phyloP scores from a whole-genome alignment of 1,140 invertebrate genomes.

The Carcinoscorpius rotundicauda region DNA sequence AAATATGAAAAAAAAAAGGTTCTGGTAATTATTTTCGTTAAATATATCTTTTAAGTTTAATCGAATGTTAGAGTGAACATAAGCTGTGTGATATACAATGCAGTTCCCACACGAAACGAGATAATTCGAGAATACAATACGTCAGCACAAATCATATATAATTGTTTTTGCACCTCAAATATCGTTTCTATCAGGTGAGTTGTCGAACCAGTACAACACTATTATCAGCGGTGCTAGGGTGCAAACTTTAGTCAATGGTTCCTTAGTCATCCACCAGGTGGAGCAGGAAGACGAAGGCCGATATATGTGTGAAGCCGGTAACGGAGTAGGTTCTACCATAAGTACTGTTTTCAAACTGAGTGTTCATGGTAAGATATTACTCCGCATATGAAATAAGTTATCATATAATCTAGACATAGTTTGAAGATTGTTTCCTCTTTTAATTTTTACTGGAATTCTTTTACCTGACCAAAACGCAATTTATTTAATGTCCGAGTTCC shows the following conservation, averaged over 20 bases:
- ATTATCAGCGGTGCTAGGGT: constrained; percentile 20
- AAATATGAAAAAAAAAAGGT: neutral
- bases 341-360: constrained; percentile 34
- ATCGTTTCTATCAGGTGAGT: neutral
- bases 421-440: neutral
- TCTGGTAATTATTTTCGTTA: neutral
- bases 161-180: neutral
- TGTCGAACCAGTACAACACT: constrained; percentile 13
- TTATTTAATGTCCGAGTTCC: constrained; percentile 36
- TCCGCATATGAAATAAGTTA: neutral
- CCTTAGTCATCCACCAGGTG: constrained; percentile 19
- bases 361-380: constrained; percentile 29
- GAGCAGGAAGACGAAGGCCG: constrained; percentile 27
- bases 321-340: constrained; percentile 35
- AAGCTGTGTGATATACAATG: neutral
- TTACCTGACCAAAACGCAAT: neutral
- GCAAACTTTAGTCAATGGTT: constrained; percentile 19
- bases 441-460: neutral
- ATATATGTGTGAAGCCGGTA: constrained; percentile 40
- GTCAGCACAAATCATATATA: neutral
- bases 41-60: neutral
- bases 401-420: neutral
- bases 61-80: neutral
- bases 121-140: constrained; percentile 3
- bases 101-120: neutral